Evolutionary conservation across 2,797 vertebrate species (phyloP).

Genomic region (Sebastes steindachneri): DNA sequence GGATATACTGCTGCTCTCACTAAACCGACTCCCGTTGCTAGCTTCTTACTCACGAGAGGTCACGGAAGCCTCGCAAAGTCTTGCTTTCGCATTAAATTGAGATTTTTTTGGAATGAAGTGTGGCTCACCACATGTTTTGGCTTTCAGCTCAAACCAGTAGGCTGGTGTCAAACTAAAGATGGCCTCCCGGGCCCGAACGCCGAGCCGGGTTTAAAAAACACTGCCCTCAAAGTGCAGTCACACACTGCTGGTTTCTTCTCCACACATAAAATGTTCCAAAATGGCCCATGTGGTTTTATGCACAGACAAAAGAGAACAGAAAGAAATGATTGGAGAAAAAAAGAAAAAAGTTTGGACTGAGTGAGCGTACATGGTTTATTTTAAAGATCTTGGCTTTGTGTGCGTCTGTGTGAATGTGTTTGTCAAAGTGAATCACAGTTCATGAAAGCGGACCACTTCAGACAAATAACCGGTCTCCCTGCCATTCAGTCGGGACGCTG

Average conservation of each 20-base stretch:
- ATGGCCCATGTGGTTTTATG: conserved; percentile 15
- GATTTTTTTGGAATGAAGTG: background rate
- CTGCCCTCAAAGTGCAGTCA: background rate
- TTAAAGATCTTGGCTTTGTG: background rate
- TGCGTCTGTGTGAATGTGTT: conserved; percentile 1
- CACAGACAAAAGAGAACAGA: conserved; percentile 1
- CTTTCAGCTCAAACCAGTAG: conserved; percentile 2
- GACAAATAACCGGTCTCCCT: background rate
- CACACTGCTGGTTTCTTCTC: conserved; percentile 8
- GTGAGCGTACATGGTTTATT: background rate
- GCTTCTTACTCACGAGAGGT: conserved; percentile 21
- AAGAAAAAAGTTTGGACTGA: background rate
- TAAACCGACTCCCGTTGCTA: conserved; percentile 1
- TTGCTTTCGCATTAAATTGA: conserved; percentile 12
- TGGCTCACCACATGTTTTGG: background rate
- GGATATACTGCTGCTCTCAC: background rate
- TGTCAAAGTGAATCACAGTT: background rate
- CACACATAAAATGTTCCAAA: conserved; percentile 8
- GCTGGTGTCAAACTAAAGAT: conserved; percentile 15
- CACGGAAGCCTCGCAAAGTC: background rate
- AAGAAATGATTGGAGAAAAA: background rate
- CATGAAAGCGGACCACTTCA: background rate
- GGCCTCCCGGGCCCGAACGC: background rate
- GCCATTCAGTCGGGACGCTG: background rate
- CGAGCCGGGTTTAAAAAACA: background rate